Evolutionary conservation across 2,113 vertebrate genomes (phyloP).

Genomic region (Kobus ellipsiprymnus): DNA sequence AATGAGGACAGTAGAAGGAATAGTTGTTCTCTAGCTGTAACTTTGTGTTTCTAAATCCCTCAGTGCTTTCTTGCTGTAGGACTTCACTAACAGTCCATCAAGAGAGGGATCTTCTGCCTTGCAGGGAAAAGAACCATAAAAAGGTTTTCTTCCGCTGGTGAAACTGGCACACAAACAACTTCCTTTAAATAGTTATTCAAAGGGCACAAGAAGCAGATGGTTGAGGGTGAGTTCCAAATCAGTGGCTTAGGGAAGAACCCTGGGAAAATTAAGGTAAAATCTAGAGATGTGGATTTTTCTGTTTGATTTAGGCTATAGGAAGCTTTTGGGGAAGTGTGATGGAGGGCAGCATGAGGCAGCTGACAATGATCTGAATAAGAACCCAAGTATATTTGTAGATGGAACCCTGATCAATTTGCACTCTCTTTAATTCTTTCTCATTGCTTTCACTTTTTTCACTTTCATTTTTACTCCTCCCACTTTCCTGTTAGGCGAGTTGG

Average conservation of each 20-base stretch:
- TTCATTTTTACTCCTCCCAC: not conserved
- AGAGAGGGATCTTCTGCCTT: not conserved
- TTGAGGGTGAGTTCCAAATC: constrained; percentile 20
- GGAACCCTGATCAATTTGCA: no score
- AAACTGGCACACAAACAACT: not conserved
- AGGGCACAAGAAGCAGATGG: constrained; percentile 32
- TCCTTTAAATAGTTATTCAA: constrained; percentile 49
- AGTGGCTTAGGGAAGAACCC: constrained; percentile 22
- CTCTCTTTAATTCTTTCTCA: not conserved
- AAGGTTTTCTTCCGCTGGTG: not conserved
- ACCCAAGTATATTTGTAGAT: not conserved
- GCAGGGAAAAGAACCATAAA: not conserved
- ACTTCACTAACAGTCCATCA: not conserved
- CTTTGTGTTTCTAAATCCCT: not conserved
- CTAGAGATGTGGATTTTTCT: not conserved
- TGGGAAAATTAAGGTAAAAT: not conserved
- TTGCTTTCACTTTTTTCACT: not conserved
- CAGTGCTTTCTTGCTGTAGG: not conserved
- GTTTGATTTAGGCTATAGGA: not conserved
- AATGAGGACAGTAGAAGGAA: not conserved
- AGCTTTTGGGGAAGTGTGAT: not conserved
- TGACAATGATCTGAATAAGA: not conserved
- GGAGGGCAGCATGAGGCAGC: not conserved
- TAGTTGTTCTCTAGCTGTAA: not conserved
- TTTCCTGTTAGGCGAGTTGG: not conserved